Conservation (phyloP, 2,113 vertebrate genomes). For the Mobula hypostoma region DNA sequence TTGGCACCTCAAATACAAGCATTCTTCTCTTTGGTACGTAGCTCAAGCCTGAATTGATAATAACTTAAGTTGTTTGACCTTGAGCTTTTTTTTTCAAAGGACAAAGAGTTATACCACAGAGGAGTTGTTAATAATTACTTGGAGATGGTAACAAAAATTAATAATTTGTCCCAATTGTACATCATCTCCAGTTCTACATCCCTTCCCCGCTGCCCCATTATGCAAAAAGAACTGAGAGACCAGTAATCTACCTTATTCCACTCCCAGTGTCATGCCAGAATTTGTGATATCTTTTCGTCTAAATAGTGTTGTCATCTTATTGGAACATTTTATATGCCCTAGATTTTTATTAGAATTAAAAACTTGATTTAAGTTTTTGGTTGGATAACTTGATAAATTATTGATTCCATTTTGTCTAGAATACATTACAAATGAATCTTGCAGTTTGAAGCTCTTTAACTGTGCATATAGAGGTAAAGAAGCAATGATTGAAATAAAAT, state of each 20-base stretch:
- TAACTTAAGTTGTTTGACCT: background rate
- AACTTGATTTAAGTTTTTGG: background rate
- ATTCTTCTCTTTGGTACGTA: conserved; percentile 90
- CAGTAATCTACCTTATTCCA: no score
- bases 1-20: conserved; percentile 91
- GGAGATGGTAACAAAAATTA: background rate
- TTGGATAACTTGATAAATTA: conserved; percentile 8
- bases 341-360: background rate
- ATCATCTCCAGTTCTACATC: background rate
- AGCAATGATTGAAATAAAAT: background rate
- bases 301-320: background rate
- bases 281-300: background rate
- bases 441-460: background rate
- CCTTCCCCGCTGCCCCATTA: background rate
- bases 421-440: background rate
- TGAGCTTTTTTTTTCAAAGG: background rate
- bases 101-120: background rate
- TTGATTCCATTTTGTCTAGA: background rate
- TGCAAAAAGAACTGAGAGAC: no score
- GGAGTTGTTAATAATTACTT: background rate
- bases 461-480: background rate
- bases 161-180: background rate
- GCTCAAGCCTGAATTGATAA: background rate
- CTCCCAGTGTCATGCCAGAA: no score
- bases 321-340: background rate